phyloP scores from a whole-genome alignment of 2,113 vertebrate genomes.

The Daphoenositta chrysoptera region DNA sequence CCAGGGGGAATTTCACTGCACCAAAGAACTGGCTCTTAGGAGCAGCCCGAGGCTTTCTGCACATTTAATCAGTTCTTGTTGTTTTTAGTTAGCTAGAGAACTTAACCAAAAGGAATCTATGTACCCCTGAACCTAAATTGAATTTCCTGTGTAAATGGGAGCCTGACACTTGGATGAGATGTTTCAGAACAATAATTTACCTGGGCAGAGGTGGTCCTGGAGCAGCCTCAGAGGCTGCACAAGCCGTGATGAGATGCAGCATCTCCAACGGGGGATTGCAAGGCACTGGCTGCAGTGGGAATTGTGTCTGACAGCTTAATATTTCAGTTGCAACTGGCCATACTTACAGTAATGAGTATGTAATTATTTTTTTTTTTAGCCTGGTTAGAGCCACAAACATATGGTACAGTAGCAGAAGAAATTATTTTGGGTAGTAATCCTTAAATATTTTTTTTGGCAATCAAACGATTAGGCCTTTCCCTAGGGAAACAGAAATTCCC shows the following conservation, averaged over 20 bases:
- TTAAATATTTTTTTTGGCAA: conserved; percentile 27
- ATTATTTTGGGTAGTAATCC: conserved; percentile 35
- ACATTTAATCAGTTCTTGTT: background rate
- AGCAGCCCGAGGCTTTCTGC: background rate
- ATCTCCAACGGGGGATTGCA: background rate
- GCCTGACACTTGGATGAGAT: background rate
- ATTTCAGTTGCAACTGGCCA: conserved; percentile 7
- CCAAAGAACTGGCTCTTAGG: background rate
- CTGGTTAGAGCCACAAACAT: background rate
- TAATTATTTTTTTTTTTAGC: background rate
- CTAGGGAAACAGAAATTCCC: background rate
- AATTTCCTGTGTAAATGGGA: background rate
- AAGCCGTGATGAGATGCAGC: background rate
- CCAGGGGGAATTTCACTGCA: background rate
- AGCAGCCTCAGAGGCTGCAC: background rate
- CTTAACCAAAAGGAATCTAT: background rate
- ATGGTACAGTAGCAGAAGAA: background rate
- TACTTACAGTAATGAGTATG: background rate
- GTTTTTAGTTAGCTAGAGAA: background rate
- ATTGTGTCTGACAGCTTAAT: conserved; percentile 29
- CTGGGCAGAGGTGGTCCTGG: background rate
- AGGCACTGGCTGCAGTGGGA: background rate
- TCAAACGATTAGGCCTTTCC: background rate
- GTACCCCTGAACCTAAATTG: background rate
- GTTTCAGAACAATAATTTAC: background rate